Conservation (phyloP, 2,888 invertebrate species). For the Drosophila anomelani region DNA sequence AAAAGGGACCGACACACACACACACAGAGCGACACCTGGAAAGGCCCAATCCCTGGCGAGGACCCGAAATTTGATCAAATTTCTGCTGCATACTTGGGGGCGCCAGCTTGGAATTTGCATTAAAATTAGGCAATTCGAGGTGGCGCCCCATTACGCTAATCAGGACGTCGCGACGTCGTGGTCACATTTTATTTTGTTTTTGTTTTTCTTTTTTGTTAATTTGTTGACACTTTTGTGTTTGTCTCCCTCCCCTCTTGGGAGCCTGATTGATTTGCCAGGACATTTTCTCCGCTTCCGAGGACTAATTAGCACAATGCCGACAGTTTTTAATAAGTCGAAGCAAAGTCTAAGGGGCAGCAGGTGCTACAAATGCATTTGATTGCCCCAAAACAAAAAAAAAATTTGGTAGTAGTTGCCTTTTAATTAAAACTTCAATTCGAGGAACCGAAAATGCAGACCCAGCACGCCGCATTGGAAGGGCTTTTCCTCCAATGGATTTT, state of each 20-base stretch:
- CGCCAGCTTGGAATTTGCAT: slow-evolving; percentile 62
- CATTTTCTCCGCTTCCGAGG: slow-evolving; percentile 17
- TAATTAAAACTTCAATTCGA: slow-evolving; percentile 81
- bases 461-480: slow-evolving; percentile 6
- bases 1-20: slow-evolving; percentile 1
- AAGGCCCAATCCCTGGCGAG: not conserved
- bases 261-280: slow-evolving; percentile 69
- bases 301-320: slow-evolving; percentile 71
- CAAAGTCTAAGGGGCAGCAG: slow-evolving; percentile 31
- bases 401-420: slow-evolving; percentile 66
- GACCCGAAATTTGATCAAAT: slow-evolving; percentile 39
- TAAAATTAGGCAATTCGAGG: slow-evolving; percentile 54
- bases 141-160: slow-evolving; percentile 63
- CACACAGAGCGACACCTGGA: slow-evolving; percentile 1
- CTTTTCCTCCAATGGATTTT: not conserved
- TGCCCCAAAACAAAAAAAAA: slow-evolving; percentile 16
- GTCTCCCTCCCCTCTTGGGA: not conserved
- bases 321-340: slow-evolving; percentile 70
- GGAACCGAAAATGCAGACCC: slow-evolving; percentile 40
- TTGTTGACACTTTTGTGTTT: slow-evolving; percentile 36
- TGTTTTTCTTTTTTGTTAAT: slow-evolving; percentile 39
- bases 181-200: slow-evolving; percentile 2
- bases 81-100: slow-evolving; percentile 42
- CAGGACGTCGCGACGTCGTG: slow-evolving; percentile 30
- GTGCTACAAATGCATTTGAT: slow-evolving; percentile 59